A percentile compares a stretch with the other conserved stretches of the same genome.
Evolutionary conservation across 2,113 vertebrate species (phyloP).

Genomic region (Brienomyrus brachyistius): DNA sequence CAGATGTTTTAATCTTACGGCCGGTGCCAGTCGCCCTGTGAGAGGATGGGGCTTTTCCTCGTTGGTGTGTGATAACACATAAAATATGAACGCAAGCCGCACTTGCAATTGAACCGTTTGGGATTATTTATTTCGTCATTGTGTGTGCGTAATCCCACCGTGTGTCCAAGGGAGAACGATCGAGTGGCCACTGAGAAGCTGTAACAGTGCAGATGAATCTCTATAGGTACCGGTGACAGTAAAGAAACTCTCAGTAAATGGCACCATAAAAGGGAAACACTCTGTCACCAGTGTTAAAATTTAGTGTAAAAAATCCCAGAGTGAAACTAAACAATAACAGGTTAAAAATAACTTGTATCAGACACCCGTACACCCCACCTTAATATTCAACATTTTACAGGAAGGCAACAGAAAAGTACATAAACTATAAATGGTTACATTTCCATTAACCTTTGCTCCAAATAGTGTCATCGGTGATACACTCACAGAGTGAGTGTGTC

Average conservation of each 20-base stretch:
- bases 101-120: neutral
- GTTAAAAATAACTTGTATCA: neutral
- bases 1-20: neutral
- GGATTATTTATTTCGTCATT: neutral
- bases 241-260: neutral
- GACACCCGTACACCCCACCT: neutral
- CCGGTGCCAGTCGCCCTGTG: neutral
- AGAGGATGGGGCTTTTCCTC: neutral
- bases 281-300: neutral
- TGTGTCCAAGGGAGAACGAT: neutral
- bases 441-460: neutral
- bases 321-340: neutral
- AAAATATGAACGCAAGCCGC: neutral
- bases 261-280: neutral
- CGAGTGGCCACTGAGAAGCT: neutral
- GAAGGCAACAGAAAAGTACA: constrained; percentile 6
- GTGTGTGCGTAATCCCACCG: neutral
- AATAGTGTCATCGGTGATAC: neutral
- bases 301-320: neutral
- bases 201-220: neutral
- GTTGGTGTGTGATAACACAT: neutral
- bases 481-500: neutral
- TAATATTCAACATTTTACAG: neutral
- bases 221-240: neutral
- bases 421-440: neutral